Evolutionary conservation across 1,140 invertebrate species (phyloP).

Genomic region (Phenacoccus solenopsis): DNA sequence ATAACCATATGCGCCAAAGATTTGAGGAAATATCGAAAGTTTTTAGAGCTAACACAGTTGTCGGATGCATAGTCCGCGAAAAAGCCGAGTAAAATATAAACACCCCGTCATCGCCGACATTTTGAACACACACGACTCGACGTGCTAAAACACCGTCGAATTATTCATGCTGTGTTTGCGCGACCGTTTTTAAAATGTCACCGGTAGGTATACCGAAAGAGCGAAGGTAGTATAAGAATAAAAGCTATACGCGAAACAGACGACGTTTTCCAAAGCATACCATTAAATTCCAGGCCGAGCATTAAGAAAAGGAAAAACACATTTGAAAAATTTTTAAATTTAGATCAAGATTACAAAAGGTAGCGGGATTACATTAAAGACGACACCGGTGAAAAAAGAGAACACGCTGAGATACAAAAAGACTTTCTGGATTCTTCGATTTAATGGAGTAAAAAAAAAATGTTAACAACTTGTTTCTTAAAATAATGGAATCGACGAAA

Average conservation of each 20-base stretch:
- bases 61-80: no score
- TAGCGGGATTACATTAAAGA: background rate
- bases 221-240: background rate
- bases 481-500: background rate
- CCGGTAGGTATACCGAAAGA: no score
- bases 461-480: slow-evolving; percentile 3
- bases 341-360: slow-evolving; percentile 2
- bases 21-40: no score
- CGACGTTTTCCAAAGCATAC: background rate
- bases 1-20: no score
- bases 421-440: background rate
- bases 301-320: background rate
- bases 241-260: background rate
- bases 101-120: no score
- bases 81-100: background rate
- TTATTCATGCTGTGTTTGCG: background rate
- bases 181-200: background rate
- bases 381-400: no score
- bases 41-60: no score
- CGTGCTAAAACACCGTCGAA: background rate
- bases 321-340: slow-evolving; percentile 4
- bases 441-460: background rate
- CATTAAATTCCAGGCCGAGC: background rate
- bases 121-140: no score
- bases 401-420: background rate